Evolutionary conservation across 2,888 invertebrate genomes (phyloP).

Genomic region (Rutpela maculata): DNA sequence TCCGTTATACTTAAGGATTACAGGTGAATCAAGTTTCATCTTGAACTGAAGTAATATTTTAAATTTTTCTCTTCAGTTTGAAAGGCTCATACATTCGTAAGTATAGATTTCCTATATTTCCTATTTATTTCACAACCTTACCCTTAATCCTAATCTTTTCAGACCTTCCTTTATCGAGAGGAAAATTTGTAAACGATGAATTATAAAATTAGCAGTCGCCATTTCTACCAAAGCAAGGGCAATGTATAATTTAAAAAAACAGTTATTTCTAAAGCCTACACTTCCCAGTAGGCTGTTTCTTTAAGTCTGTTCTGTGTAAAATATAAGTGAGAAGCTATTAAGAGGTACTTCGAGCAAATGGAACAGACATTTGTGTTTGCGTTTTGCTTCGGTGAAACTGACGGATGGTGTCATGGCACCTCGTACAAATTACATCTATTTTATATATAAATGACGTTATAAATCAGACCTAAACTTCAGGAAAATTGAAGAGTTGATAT

Average conservation of each 20-base stretch:
- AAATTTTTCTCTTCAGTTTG: too few relatives aligned
- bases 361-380: not conserved
- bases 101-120: too few relatives aligned
- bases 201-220: too few relatives aligned
- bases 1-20: too few relatives aligned
- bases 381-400: not conserved
- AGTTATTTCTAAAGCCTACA: not conserved
- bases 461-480: not conserved
- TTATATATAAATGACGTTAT: not conserved
- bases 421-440: not conserved
- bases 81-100: too few relatives aligned
- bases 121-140: too few relatives aligned
- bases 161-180: too few relatives aligned
- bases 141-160: too few relatives aligned
- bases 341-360: not conserved
- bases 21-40: too few relatives aligned
- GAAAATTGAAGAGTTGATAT: not conserved
- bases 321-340: not conserved
- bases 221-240: not conserved
- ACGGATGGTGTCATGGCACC: not conserved
- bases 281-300: too few relatives aligned
- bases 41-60: too few relatives aligned
- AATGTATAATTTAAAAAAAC: not conserved
- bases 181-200: too few relatives aligned
- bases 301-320: not conserved